Base-by-base conservation (phyloP, 2,888 invertebrate species). In the Brassicogethes aeneus region DNA sequence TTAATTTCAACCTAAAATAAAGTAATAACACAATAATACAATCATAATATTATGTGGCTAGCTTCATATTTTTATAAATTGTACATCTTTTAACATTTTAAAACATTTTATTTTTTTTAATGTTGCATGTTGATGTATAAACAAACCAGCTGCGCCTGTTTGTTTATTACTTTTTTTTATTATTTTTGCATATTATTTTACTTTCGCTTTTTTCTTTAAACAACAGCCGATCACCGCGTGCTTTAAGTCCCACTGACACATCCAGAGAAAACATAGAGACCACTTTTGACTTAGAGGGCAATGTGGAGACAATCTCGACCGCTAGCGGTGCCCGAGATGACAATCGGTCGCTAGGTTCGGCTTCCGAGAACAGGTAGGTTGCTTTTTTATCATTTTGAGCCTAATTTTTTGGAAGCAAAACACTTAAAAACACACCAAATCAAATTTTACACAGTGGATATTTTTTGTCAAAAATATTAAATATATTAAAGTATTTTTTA, bases 261-360 rank as follows among this genome's bases (percentile, higher is more conserved):
- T 75, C 73, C 56, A 80, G 82, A 55, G 84, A 85, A 64, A 85
- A 82, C 69, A 84, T 82, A 62, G 85, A 83, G 66, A 85, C 89
- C 12, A 89, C 87, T 17, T 92, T 89, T 69, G 93, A 91, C 67
- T 76, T 90, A 56, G 92, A 93, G 62, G 91, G 90, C 46, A 90
- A 90, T 68, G 85, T 91, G 47, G 92, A 93, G 68, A 92, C 93
- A 2, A 83, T 90, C 56, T 90, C 90, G 52, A 86, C 87, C 49
- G 86, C 88, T 66, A 86, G 85, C 66, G 78, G 82, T 40, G 82
- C 83, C 59, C 80, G 84, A 57, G 82, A 82, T 36, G 75, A 75
- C 50, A 70, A 69, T 43, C 63, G 73, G 45, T 72, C 73, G 5
- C 65, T 72, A 46, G 82, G 85, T 55, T 85, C 85, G 15, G 80